Evolutionary conservation across 2,113 vertebrate genomes (phyloP).

Genomic region (Rhinogobius similis): DNA sequence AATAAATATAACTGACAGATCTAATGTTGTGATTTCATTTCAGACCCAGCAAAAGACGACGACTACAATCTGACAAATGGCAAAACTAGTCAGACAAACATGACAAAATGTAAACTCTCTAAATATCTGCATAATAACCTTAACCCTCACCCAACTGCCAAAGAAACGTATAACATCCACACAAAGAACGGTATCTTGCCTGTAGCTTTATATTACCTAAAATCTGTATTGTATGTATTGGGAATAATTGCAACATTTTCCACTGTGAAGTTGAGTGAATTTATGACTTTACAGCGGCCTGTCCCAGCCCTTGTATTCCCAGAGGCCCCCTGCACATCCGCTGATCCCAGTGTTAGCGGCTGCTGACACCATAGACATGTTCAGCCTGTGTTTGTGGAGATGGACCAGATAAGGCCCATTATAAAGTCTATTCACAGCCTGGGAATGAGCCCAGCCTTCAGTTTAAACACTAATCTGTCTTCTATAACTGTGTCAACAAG

Average conservation of each 20-base stretch:
- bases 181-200: too few relatives aligned
- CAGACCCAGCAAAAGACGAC: too few relatives aligned
- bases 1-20: too few relatives aligned
- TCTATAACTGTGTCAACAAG: not conserved
- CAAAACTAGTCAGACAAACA: too few relatives aligned
- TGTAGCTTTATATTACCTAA: too few relatives aligned
- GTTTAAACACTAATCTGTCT: not conserved
- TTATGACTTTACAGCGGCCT: not conserved
- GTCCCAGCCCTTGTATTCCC: conserved; percentile 32
- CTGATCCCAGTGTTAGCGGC: conserved; percentile 1
- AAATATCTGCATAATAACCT: too few relatives aligned
- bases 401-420: conserved; percentile 6
- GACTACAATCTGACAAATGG: too few relatives aligned
- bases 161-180: too few relatives aligned
- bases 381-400: conserved; percentile 5
- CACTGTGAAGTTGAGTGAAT: not conserved
- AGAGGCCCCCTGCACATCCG: conserved; percentile 2
- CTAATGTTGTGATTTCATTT: too few relatives aligned
- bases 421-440: conserved; percentile 1
- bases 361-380: conserved; percentile 4
- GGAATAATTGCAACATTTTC: not conserved
- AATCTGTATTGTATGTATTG: too few relatives aligned
- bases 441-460: conserved; percentile 4
- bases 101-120: too few relatives aligned
- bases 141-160: too few relatives aligned